Evolutionary conservation across 2,113 vertebrate species (phyloP).

Genomic region (Willisornis vidua): DNA sequence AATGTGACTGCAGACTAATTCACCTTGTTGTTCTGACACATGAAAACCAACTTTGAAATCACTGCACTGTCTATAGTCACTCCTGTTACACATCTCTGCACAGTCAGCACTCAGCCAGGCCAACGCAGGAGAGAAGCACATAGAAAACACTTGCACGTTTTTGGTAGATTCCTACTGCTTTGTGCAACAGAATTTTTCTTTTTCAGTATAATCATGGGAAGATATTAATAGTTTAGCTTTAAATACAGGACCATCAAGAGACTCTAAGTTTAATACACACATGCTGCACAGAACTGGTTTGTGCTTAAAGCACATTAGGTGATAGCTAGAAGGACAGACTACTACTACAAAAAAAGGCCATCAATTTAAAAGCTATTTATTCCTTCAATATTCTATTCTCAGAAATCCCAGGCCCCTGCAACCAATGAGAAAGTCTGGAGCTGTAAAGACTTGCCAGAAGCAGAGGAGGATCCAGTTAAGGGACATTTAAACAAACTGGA

Average conservation of each 20-base stretch:
- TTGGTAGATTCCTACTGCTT: background rate
- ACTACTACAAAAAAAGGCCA: background rate
- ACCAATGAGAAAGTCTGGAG: background rate
- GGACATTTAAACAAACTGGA: background rate
- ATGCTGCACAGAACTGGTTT: background rate
- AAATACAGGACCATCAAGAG: background rate
- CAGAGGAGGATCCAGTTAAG: background rate
- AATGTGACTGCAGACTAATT: slow-evolving; percentile 21
- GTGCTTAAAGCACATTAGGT: background rate
- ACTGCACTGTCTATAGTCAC: background rate
- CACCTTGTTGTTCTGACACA: slow-evolving; percentile 7
- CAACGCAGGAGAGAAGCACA: background rate
- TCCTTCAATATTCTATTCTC: background rate
- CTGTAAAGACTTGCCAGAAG: background rate
- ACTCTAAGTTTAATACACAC: background rate
- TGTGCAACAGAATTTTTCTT: background rate
- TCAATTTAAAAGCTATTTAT: background rate
- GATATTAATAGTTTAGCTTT: background rate
- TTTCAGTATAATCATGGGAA: background rate
- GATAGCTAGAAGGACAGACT: background rate
- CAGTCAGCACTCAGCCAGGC: background rate
- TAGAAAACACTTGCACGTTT: background rate
- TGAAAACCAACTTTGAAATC: background rate
- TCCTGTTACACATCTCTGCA: background rate
- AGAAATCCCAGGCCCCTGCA: background rate